Evolutionary conservation across 2,888 invertebrate species (phyloP).

Genomic region (Andrena bucephala): DNA sequence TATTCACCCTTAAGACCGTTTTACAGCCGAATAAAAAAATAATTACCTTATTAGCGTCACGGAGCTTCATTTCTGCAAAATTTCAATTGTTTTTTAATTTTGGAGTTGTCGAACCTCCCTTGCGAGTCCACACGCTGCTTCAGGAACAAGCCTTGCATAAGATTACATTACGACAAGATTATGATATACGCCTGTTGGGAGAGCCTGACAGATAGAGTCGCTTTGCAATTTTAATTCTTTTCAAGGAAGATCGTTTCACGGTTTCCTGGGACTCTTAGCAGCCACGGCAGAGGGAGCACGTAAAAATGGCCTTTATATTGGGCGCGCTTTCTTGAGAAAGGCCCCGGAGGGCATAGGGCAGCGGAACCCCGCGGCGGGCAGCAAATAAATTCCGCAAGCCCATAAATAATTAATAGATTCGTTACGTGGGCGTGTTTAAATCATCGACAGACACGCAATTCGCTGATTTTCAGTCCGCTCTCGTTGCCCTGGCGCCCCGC

Average conservation of each 20-base stretch:
- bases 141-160: neutral
- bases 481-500: conserved; percentile 71
- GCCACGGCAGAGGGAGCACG: conserved; percentile 20
- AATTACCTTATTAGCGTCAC: no score
- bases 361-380: conserved; percentile 74
- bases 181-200: neutral
- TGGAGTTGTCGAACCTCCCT: neutral
- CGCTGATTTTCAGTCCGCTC: conserved; percentile 67
- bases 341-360: conserved; percentile 66
- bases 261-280: neutral
- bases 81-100: no score
- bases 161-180: neutral
- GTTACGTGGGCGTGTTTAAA: conserved; percentile 80
- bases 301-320: conserved; percentile 48
- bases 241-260: conserved; percentile 31
- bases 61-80: no score
- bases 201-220: conserved; percentile 30
- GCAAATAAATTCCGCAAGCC: conserved; percentile 80
- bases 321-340: conserved; percentile 42
- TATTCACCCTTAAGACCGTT: no score
- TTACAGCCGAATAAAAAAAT: no score
- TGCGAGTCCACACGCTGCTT: neutral
- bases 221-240: conserved; percentile 50
- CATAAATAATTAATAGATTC: conserved; percentile 84
- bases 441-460: conserved; percentile 78